phyloP scores from a whole-genome alignment of 2,113 vertebrate genomes.

The Cheirogaleus medius region DNA sequence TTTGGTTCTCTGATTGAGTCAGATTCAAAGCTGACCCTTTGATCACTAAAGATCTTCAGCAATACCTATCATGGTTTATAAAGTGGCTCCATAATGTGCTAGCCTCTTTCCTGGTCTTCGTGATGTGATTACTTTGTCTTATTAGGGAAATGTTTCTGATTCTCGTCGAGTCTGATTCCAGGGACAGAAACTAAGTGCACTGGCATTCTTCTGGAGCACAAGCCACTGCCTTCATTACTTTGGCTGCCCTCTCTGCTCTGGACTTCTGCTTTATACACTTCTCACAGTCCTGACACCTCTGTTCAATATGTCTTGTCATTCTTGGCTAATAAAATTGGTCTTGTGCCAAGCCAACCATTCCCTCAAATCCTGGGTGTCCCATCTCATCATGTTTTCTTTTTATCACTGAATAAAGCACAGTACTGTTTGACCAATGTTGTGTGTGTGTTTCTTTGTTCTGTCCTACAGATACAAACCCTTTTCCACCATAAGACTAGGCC shows the following conservation, averaged over 20 bases:
- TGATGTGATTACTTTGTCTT: conserved; percentile 12
- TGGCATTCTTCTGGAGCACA: neutral
- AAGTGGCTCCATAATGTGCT: neutral
- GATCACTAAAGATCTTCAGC: neutral
- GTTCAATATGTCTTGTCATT: conserved; percentile 68
- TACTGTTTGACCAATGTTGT: neutral
- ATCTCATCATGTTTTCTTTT: conserved; percentile 67
- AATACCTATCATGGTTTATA: conserved; percentile 1
- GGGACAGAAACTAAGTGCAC: neutral
- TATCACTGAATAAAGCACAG: conserved; percentile 50
- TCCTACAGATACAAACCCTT: conserved; percentile 26
- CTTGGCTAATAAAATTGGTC: conserved; percentile 71
- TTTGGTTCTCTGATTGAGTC: neutral
- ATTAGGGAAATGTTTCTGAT: conserved; percentile 17
- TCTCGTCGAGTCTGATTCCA: neutral
- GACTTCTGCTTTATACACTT: conserved; percentile 46
- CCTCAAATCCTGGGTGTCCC: conserved; percentile 59
- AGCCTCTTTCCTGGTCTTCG: neutral
- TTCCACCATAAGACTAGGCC: neutral
- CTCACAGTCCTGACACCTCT: conserved; percentile 70
- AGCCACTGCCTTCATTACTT: neutral
- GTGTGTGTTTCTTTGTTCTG: conserved; percentile 44
- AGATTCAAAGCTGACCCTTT: conserved; percentile 10
- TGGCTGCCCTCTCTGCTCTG: conserved; percentile 12
- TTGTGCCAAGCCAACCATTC: conserved; percentile 63